A percentile compares a stretch with the other conserved stretches of the same genome.
These are phyloP conservation scores for Hyposoter didymator DNA, from an alignment of 2,888 invertebrate genomes.

Conservation along the genomic window DNA sequence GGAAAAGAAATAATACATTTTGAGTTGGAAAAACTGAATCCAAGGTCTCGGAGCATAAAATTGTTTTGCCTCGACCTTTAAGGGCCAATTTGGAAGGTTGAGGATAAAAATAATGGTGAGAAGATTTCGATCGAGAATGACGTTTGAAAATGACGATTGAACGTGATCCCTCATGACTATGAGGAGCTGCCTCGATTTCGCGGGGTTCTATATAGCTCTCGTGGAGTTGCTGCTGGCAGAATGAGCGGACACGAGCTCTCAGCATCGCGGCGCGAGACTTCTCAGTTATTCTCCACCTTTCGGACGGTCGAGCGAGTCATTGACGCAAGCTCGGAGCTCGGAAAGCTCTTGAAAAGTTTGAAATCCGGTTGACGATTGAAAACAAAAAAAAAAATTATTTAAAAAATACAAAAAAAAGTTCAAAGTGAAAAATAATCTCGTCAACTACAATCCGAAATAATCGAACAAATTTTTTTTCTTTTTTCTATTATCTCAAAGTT, in stretches of 20 bases:
- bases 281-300: conserved; percentile 80
- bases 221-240: conserved; percentile 54
- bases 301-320: conserved; percentile 68
- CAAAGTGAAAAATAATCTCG: not conserved
- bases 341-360: conserved; percentile 28
- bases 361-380: conserved; percentile 17
- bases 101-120: not conserved
- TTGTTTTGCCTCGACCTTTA: not conserved
- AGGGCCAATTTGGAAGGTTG: not conserved
- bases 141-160: conserved; percentile 32
- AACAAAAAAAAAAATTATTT: not conserved
- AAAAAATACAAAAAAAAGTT: not conserved
- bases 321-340: conserved; percentile 47
- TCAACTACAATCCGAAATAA: not conserved
- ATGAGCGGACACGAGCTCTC: conserved; percentile 64
- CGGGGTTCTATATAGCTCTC: conserved; percentile 57
- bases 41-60: not conserved
- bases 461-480: not conserved
- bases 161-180: conserved; percentile 20
- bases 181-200: conserved; percentile 33
- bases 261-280: conserved; percentile 80
- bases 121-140: conserved; percentile 3
- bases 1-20: not conserved
- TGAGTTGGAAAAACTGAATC: not conserved
- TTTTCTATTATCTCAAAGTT: conserved; percentile 40